These are phyloP conservation scores for Eumaeus atala DNA, from an alignment of 1,140 invertebrate genomes.

Conservation along the genomic window DNA sequence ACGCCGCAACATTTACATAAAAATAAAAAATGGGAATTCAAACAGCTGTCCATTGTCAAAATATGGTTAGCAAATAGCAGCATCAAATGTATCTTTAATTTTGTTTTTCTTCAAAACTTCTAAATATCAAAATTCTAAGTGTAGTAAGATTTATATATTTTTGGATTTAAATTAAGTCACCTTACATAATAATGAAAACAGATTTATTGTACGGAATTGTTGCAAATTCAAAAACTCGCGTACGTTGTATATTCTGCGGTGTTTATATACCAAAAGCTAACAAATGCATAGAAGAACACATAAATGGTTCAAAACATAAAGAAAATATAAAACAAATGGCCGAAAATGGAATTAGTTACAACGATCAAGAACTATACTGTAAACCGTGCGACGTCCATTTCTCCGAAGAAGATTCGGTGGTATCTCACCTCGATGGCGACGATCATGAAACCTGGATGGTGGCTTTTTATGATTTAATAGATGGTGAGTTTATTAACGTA, in stretches of 20 bases:
- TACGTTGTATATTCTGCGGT: constrained; percentile 50
- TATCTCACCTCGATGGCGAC: constrained; percentile 40
- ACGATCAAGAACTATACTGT: constrained; percentile 37
- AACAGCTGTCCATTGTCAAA: too few relatives aligned
- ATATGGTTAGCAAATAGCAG: too few relatives aligned
- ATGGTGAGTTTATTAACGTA: constrained; percentile 45
- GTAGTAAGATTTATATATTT: not conserved
- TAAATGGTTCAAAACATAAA: constrained; percentile 50
- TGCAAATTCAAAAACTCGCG: constrained; percentile 40
- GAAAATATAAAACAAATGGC: constrained; percentile 45
- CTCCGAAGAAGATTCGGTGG: constrained; percentile 36
- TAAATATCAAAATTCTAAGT: too few relatives aligned
- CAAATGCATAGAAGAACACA: constrained; percentile 56
- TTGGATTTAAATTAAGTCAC: not conserved
- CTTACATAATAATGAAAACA: constrained; percentile 40
- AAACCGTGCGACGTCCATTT: constrained; percentile 39
- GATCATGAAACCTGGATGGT: constrained; percentile 46
- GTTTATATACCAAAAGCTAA: constrained; percentile 50
- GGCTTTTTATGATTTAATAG: constrained; percentile 42
- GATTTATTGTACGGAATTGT: constrained; percentile 40
- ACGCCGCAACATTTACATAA: too few relatives aligned
- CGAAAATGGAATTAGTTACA: constrained; percentile 40
- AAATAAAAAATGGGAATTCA: too few relatives aligned
- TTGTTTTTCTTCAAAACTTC: too few relatives aligned
- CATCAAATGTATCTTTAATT: too few relatives aligned